Base-by-base conservation (phyloP, 2,113 vertebrate species). In the Macquaria australasica region DNA sequence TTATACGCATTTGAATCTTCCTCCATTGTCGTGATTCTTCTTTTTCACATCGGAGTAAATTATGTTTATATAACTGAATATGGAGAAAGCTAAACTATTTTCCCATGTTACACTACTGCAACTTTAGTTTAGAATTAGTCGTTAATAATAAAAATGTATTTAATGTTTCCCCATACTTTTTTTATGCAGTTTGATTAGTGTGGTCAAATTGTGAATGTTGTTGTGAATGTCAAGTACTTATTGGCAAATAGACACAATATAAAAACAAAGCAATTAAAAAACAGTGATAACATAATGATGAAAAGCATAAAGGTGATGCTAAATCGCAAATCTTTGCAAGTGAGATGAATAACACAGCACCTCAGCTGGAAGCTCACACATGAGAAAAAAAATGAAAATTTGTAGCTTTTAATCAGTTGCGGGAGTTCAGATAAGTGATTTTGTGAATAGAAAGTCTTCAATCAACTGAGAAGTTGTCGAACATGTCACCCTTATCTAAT, bases 361-460 rank as follows among this genome's bases (percentile, higher is more conserved):
- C 9, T 20, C 39, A 31, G 56, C 39, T 74, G 28, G 11, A 50
- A 50, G 41, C 1, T 43, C 55, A 62, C 39, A 48, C 8, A 21
- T 25, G 37, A 14, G 39, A 16, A 60, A 18, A 28, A 16, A 55
- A 51, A 34, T 16, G 28, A 18, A 18, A 34, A 18, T 16, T 3
- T 5, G 23, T 5, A 11, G 4, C 10, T 4, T 1, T 25, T n/a
- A 25, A 5, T 1, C n/a, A 5, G 2, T 5, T 25, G 55, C 2
- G 11, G 55, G 28, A 60, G 58, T 60, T 7, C 58, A 37, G 34
- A 37, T n/a, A n/a, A n/a, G n/a, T n/a, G n/a, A n/a, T n/a, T n/a
- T n/a, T n/a, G n/a, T n/a, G n/a, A n/a, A n/a, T n/a, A n/a, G n/a
- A n/a, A n/a, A n/a, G n/a, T n/a, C n/a, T n/a, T n/a, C n/a, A n/a